Conservation (phyloP, 2,888 invertebrate species). For the Thereva unica region DNA sequence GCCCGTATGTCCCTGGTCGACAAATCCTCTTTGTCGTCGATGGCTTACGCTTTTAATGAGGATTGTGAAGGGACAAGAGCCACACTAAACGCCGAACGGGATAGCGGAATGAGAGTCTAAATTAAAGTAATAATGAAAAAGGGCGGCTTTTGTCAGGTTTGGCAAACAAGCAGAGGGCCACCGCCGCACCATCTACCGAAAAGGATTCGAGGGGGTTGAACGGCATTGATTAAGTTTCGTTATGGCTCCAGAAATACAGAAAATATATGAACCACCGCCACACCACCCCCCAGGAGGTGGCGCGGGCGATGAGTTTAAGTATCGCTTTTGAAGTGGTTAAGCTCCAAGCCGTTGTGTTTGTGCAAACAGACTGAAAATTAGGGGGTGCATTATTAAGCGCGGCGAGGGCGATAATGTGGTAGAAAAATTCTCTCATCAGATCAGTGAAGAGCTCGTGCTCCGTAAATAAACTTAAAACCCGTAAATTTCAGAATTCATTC, state of each 20-base stretch:
- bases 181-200: neutral
- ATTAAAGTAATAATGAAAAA: conserved; percentile 36
- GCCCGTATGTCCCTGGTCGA: conserved; percentile 2
- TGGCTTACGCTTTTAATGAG: conserved; percentile 35
- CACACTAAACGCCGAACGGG: conserved; percentile 27
- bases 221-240: conserved; percentile 31
- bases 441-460: too few species aligned
- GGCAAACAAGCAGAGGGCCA: conserved; percentile 6
- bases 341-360: too few species aligned
- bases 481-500: too few species aligned
- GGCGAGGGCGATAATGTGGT: too few species aligned
- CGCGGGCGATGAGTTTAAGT: too few species aligned
- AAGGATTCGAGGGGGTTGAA: conserved; percentile 13
- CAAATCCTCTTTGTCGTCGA: conserved; percentile 27
- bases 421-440: too few species aligned
- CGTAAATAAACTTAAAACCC: too few species aligned
- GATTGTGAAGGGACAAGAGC: conserved; percentile 18
- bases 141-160: conserved; percentile 26
- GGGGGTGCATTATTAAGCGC: too few species aligned
- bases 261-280: neutral
- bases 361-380: too few species aligned
- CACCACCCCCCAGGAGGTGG: too few species aligned
- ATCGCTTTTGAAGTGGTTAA: too few species aligned
- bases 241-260: conserved; percentile 12
- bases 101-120: conserved; percentile 12